Base-by-base conservation (phyloP, 2,113 vertebrate genomes). In the Scomber scombrus region DNA sequence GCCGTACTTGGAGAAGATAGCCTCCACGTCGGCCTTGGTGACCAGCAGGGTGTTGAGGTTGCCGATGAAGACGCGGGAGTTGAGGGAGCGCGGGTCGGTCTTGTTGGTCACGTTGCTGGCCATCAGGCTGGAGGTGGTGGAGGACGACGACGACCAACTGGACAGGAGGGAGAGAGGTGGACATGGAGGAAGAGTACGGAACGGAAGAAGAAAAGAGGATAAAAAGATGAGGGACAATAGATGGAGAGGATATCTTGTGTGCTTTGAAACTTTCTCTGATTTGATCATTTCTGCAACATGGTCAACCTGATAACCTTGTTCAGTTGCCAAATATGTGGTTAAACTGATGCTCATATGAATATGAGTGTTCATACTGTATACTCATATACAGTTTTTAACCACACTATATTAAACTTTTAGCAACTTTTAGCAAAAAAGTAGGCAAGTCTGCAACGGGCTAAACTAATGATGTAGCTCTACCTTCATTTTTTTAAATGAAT, bases 21-120 rank as follows among this genome's bases (percentile, higher is more conserved):
- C 96, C 81, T 97, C 97, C 89, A 97, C 96, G 43, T 97, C 96
- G 8, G 95, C 95, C 87, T 97, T 97, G 94, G 97, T 97, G 85
- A 97, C 97, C 91, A 97, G 94, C 87, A 97, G 92, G 7, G 97
- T 97, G 90, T 97, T 97, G 73, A 97, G 96, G 94, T 97, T 97
- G 40, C 97, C 97, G 64, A 97, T 97, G 93, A 97, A 97, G 54
- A 97, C 96, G 10, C 97, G 96, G 15, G 97, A 97, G 87, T 97
- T 97, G 88, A 97, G 92, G 61, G 97, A 97, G 45, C 95, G 96
- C 0, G 95, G 96, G 85, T 97, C 97, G 3, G 95, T 97, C 93
- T 97, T 97, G 94, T 97, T 97, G 91, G 96, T 97, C 80, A 97
- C 96, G 79, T 97, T 97, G 93, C 96, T 96, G 80, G 96, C 95